phyloP scores from a whole-genome alignment of 2,888 invertebrate genomes.

The Hydrotaea cyrtoneurina region DNA sequence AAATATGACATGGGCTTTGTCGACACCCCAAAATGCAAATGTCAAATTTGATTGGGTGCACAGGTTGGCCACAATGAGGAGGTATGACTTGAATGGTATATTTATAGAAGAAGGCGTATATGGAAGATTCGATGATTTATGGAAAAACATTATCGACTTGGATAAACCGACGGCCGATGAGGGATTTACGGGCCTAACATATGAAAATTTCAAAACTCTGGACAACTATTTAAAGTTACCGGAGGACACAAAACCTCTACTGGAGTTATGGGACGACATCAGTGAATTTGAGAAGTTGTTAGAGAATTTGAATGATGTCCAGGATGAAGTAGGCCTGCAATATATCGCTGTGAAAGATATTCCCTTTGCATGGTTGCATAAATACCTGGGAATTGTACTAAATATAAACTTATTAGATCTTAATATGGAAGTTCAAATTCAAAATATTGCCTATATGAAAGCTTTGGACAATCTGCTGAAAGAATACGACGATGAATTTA shows the following conservation, averaged over 20 bases:
- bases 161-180: constrained; percentile 64
- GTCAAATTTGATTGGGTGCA: constrained; percentile 65
- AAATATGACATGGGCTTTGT: constrained; percentile 61
- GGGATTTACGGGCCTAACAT: constrained; percentile 60
- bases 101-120: constrained; percentile 66
- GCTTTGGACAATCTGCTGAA: constrained; percentile 54
- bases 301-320: constrained; percentile 48
- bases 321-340: constrained; percentile 48
- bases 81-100: constrained; percentile 68
- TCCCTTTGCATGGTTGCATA: constrained; percentile 62
- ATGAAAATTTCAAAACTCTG: constrained; percentile 33
- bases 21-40: constrained; percentile 7
- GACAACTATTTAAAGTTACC: not conserved
- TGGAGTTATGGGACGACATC: constrained; percentile 55
- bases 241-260: not conserved
- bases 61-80: constrained; percentile 64
- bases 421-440: constrained; percentile 58
- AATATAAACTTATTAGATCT: constrained; percentile 43
- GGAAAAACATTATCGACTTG: constrained; percentile 56
- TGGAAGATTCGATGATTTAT: constrained; percentile 41
- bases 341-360: constrained; percentile 49
- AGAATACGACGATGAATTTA: constrained; percentile 56
- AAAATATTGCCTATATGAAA: constrained; percentile 65
- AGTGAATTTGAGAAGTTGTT: constrained; percentile 60
- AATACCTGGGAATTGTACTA: constrained; percentile 62